Evolutionary conservation across 1,140 invertebrate genomes (phyloP).

Genomic region (Tribolium madens): DNA sequence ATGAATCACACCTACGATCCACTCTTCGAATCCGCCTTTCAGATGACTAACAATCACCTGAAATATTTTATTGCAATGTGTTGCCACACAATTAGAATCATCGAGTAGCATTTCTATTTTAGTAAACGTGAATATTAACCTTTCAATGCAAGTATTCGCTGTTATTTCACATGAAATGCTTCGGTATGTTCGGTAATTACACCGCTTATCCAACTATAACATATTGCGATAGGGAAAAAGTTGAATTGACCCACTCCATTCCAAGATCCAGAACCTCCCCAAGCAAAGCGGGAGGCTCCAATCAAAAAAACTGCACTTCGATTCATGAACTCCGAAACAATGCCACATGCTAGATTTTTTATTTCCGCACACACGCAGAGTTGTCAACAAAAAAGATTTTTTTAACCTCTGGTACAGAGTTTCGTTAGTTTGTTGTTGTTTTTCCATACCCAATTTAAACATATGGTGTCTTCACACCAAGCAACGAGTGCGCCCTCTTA

Average conservation of each 20-base stretch:
- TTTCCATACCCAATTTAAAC: conserved; percentile 20
- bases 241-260: neutral
- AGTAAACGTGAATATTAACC: conserved; percentile 36
- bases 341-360: conserved; percentile 44
- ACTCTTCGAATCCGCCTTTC: conserved; percentile 11
- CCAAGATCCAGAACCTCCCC: neutral
- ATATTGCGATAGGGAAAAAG: neutral
- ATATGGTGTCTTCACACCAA: conserved; percentile 16
- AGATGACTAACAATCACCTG: conserved; percentile 38
- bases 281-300: conserved; percentile 23
- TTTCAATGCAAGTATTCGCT: conserved; percentile 26
- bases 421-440: conserved; percentile 37
- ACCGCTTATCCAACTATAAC: conserved; percentile 14
- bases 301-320: conserved; percentile 34
- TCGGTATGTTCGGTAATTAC: conserved; percentile 9
- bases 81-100: conserved; percentile 32
- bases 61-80: conserved; percentile 33
- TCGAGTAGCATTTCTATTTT: conserved; percentile 39
- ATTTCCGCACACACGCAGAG: conserved; percentile 44
- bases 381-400: conserved; percentile 40
- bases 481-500: neutral
- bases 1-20: conserved; percentile 41
- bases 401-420: conserved; percentile 24
- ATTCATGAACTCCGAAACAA: conserved; percentile 37
- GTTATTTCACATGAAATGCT: conserved; percentile 16